These are phyloP conservation scores for Sardina pilchardus DNA, from an alignment of 2,113 vertebrate species.

Conservation along the genomic window DNA sequence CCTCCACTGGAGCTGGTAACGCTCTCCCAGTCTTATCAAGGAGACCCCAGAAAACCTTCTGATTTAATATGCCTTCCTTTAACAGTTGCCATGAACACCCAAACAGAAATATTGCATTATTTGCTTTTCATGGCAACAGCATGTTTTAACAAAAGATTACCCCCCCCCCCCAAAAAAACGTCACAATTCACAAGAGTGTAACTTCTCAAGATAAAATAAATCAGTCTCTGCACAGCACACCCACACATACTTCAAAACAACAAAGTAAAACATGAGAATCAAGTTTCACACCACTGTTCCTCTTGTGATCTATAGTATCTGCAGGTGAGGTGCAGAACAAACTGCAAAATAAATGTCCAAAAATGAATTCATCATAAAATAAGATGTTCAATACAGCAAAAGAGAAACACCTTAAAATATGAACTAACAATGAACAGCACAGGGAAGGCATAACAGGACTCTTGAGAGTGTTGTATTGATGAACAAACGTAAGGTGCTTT, in stretches of 20 bases:
- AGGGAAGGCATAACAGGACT: background rate
- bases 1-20: background rate
- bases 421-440: background rate
- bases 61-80: background rate
- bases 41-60: background rate
- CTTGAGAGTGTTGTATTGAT: background rate
- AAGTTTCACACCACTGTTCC: background rate
- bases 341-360: background rate
- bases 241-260: background rate
- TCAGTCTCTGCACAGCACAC: background rate
- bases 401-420: background rate
- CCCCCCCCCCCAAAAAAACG: background rate
- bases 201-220: conserved; percentile 4
- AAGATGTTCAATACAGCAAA: background rate
- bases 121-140: background rate
- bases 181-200: background rate
- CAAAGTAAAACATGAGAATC: background rate
- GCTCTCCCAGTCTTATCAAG: background rate
- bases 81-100: background rate
- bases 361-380: background rate
- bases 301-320: background rate
- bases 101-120: background rate
- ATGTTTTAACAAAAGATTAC: background rate
- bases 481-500: conserved; percentile 5
- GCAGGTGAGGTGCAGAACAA: background rate